phyloP scores from a whole-genome alignment of 2,797 vertebrate genomes.

The Alauda arvensis region DNA sequence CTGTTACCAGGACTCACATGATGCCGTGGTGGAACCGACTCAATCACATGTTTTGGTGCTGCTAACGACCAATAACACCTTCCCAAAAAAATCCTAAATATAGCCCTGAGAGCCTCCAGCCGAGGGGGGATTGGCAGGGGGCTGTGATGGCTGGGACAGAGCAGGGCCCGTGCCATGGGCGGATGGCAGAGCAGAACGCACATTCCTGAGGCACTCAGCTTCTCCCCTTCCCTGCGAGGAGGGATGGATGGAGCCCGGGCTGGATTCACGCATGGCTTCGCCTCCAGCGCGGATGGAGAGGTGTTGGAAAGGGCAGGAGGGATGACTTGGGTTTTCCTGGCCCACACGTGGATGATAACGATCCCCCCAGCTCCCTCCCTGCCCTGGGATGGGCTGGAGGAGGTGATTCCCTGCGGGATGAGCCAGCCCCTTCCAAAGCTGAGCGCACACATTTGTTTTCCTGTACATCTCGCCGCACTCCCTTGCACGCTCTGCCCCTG shows the following conservation, averaged over 20 bases:
- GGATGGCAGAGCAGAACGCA: neutral
- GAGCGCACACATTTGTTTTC: neutral
- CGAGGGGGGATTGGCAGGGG: neutral
- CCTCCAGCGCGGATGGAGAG: neutral
- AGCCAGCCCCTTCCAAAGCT: neutral
- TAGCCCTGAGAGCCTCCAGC: neutral
- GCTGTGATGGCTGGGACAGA: neutral
- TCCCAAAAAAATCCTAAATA: constrained; percentile 14
- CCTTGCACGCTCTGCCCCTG: neutral
- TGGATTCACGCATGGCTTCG: neutral
- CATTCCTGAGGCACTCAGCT: neutral
- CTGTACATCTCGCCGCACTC: neutral
- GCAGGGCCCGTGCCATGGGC: neutral
- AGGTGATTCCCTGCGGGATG: neutral
- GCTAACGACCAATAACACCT: neutral
- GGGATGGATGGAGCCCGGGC: neutral
- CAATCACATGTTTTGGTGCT: constrained; percentile 39
- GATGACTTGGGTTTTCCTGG: constrained; percentile 43
- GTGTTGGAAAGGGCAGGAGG: neutral
- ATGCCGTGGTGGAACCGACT: neutral
- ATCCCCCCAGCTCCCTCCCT: neutral
- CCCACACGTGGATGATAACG: neutral
- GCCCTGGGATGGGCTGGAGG: neutral
- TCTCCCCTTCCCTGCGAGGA: neutral
- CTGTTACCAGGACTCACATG: constrained; percentile 12